Evolutionary conservation across 1,140 invertebrate species (phyloP).

Genomic region (Grapholita molesta): DNA sequence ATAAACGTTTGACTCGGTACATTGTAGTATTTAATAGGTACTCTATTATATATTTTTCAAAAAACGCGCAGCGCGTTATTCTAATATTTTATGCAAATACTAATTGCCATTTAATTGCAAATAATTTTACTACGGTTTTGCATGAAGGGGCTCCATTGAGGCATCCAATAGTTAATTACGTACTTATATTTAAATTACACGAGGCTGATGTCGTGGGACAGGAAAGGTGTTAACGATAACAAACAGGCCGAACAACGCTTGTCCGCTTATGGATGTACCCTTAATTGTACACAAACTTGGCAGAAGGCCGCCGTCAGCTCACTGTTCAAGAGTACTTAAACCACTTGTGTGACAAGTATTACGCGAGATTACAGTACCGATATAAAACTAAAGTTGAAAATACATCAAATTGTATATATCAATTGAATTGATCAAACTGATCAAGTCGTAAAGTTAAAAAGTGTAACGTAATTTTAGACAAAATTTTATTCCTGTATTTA

Average conservation of each 20-base stretch:
- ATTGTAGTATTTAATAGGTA: not conserved
- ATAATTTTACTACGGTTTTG: not conserved
- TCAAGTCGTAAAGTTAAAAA: no score
- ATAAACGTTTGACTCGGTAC: not conserved
- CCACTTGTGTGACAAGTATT: not conserved
- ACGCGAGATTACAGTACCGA: not conserved
- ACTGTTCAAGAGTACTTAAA: not conserved
- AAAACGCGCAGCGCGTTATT: not conserved
- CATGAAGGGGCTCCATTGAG: conserved; percentile 6
- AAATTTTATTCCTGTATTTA: no score
- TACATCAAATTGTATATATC: no score
- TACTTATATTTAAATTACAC: conserved; percentile 20
- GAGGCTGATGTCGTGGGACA: conserved; percentile 38
- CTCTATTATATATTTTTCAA: not conserved
- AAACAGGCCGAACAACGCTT: conserved; percentile 30
- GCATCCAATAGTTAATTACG: conserved; percentile 20
- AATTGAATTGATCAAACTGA: no score
- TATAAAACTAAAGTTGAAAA: no score
- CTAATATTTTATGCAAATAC: conserved; percentile 6
- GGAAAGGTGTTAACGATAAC: conserved; percentile 47
- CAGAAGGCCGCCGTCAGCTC: not conserved
- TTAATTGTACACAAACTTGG: conserved; percentile 15
- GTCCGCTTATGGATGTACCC: conserved; percentile 30
- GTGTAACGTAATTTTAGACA: no score
- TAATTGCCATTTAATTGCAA: conserved; percentile 1